Evolutionary conservation across 2,888 invertebrate species (phyloP).

Genomic region (Invenusta paracnida): DNA sequence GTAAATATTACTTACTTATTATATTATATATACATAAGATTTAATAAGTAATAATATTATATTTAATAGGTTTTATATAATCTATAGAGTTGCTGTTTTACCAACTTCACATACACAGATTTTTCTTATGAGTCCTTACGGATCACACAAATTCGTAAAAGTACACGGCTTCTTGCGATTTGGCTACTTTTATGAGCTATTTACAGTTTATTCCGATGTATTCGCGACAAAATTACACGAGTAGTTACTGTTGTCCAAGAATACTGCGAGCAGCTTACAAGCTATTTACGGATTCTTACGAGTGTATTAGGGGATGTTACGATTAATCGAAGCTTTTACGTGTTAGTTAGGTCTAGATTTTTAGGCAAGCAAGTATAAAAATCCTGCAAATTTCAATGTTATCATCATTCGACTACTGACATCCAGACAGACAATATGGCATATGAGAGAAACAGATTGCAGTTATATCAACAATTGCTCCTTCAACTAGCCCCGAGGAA

Average conservation of each 20-base stretch:
- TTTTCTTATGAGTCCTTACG: not conserved
- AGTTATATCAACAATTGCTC: not conserved
- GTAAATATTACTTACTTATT: no score
- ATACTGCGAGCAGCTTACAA: no score
- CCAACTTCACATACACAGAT: not conserved
- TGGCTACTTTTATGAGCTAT: not conserved
- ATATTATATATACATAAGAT: no score
- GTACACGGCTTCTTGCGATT: not conserved
- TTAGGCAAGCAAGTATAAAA: not conserved
- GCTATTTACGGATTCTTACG: not conserved
- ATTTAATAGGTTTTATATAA: no score
- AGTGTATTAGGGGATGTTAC: not conserved
- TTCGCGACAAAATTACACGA: not conserved
- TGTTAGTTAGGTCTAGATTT: not conserved
- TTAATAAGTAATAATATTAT: no score
- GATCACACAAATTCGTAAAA: not conserved
- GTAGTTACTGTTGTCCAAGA: no score
- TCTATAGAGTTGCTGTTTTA: no score
- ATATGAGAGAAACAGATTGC: not conserved
- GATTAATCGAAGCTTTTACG: not conserved
- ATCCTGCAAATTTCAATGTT: not conserved
- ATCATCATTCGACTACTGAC: no score
- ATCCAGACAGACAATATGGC: not conserved
- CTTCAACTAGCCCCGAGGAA: not conserved
- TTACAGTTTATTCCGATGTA: not conserved